Percentiles rank a stretch among this genome's conserved stretches.
Evolutionary conservation across 2,888 invertebrate genomes (phyloP).

Genomic region (Amphipyra berbera): DNA sequence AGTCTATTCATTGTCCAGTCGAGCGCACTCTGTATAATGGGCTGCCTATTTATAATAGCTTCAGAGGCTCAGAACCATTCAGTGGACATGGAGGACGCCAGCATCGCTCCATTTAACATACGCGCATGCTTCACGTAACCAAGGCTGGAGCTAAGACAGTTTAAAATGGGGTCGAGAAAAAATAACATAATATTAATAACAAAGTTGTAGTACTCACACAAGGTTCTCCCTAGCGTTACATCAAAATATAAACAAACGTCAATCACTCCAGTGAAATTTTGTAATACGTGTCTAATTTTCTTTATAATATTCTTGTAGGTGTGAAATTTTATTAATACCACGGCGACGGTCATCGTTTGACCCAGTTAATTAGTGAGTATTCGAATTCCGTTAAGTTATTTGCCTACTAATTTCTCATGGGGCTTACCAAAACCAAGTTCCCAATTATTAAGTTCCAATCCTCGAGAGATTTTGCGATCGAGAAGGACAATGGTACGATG

Average conservation of each 20-base stretch:
- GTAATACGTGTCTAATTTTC: slow-evolving; percentile 28
- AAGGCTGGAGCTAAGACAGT: slow-evolving; percentile 64
- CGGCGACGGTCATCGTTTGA: slow-evolving; percentile 13
- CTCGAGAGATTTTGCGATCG: slow-evolving; percentile 17
- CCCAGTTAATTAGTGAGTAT: slow-evolving; percentile 17
- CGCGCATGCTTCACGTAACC: slow-evolving; percentile 75
- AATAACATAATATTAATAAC: slow-evolving; percentile 36
- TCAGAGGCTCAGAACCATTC: slow-evolving; percentile 74
- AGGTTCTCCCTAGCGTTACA: slow-evolving; percentile 17
- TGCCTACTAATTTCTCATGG: slow-evolving; percentile 30
- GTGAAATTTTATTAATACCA: slow-evolving; percentile 30
- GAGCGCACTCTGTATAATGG: slow-evolving; percentile 61
- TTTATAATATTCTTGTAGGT: slow-evolving; percentile 16
- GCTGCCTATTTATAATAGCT: slow-evolving; percentile 69
- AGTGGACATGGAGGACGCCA: slow-evolving; percentile 81
- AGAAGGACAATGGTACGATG: slow-evolving; percentile 17
- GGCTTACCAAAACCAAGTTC: slow-evolving; percentile 22
- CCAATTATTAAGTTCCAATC: slow-evolving; percentile 42
- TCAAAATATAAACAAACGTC: slow-evolving; percentile 51
- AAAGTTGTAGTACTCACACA: slow-evolving; percentile 20
- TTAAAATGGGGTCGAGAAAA: slow-evolving; percentile 35
- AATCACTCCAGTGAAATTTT: slow-evolving; percentile 35
- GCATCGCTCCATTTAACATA: slow-evolving; percentile 82
- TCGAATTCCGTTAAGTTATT: slow-evolving; percentile 19
- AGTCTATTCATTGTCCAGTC: slow-evolving; percentile 62